A percentile compares a stretch with the other conserved stretches of the same genome.
These are phyloP conservation scores for Silvanus unidentatus DNA, from an alignment of 2,888 invertebrate species.

Conservation along the genomic window DNA sequence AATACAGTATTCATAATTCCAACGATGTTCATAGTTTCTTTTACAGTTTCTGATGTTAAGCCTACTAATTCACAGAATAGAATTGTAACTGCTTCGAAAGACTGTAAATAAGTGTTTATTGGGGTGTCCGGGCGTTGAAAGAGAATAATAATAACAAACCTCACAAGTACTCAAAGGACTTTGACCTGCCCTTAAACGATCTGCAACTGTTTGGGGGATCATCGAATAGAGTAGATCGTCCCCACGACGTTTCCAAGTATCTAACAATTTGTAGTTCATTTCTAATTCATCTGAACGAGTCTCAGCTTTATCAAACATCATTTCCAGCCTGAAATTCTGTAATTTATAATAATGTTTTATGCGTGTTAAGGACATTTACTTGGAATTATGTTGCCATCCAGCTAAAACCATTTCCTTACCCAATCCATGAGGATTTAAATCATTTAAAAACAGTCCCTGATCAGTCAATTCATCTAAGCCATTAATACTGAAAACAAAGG, in stretches of 20 bases:
- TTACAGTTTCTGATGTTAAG: constrained; percentile 52
- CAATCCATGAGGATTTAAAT: constrained; percentile 76
- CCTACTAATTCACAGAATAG: constrained; percentile 66
- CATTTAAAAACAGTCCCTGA: constrained; percentile 71
- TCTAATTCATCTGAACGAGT: constrained; percentile 69
- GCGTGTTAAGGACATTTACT: too few relatives aligned
- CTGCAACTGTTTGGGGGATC: constrained; percentile 81
- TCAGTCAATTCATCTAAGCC: constrained; percentile 74
- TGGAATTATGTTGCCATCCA: constrained; percentile 78
- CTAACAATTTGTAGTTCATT: constrained; percentile 67
- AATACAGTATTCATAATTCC: constrained; percentile 78
- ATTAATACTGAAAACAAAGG: constrained; percentile 62
- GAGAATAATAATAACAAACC: constrained; percentile 46
- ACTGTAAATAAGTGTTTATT: constrained; percentile 46
- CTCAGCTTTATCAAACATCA: constrained; percentile 75
- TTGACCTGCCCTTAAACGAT: constrained; percentile 67
- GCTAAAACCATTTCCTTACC: constrained; percentile 74
- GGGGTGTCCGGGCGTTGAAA: background rate
- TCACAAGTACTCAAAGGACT: constrained; percentile 74
- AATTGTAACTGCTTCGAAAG: constrained; percentile 68
- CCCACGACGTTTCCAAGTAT: constrained; percentile 78
- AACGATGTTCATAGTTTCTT: constrained; percentile 68
- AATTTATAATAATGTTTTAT: too few relatives aligned
- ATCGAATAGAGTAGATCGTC: constrained; percentile 83
- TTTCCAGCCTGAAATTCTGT: constrained; percentile 58